A percentile compares a stretch with the other conserved stretches of the same genome.
Evolutionary conservation across 2,113 vertebrate species (phyloP).

Genomic region (Gyps fulvus): DNA sequence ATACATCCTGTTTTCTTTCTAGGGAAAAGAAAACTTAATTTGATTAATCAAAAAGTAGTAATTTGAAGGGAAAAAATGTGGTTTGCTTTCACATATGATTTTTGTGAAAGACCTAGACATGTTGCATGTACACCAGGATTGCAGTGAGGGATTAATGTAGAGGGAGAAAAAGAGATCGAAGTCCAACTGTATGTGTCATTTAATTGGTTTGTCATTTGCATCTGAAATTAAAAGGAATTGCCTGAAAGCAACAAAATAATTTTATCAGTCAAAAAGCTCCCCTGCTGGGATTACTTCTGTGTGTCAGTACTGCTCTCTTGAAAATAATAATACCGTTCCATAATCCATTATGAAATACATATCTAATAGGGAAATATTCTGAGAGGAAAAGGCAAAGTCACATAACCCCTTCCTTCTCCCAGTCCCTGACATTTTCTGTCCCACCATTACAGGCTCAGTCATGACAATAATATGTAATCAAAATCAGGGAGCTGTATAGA

Average conservation of each 20-base stretch:
- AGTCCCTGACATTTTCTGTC: neutral
- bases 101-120: neutral
- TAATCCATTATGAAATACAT: neutral
- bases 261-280: neutral
- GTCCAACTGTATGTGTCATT: neutral
- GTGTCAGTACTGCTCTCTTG: neutral
- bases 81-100: neutral
- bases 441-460: neutral
- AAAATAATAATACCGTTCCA: neutral
- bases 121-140: neutral
- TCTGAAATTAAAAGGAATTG: neutral
- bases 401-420: neutral
- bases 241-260: neutral
- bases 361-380: neutral
- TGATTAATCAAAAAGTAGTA: neutral
- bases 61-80: neutral
- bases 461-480: neutral
- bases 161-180: neutral
- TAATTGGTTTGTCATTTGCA: neutral
- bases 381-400: neutral
- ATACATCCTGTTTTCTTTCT: neutral
- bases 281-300: neutral
- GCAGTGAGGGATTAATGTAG: neutral
- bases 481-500: neutral
- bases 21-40: neutral